Base-by-base conservation (phyloP, 2,797 vertebrate genomes). In the Threskiornis aethiopicus region DNA sequence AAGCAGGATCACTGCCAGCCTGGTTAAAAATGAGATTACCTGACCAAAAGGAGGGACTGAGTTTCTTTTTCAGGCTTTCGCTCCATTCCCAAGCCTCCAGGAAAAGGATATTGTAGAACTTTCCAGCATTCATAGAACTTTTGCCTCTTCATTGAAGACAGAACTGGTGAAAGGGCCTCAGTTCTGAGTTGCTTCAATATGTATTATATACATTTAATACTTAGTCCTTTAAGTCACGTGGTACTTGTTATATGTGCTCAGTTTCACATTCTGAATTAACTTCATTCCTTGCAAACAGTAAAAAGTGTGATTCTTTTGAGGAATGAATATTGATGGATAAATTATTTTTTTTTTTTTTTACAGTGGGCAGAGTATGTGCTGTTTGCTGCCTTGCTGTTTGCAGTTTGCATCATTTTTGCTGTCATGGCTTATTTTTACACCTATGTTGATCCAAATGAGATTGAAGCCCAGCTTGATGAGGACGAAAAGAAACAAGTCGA, bases 331-430 rank as follows among this genome's bases (percentile, higher is more conserved):
- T 75, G 22, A 49, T 83, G 24, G 18, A 42, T 76, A 51, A 64
- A 67, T 49, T 24, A 35, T 21, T 3, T 0, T 3, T 14, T 22
- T 44, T 37, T 54, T 61, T 42, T 37, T 88, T 66, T 67, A 24
- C 96, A 99, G 99, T 99, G 99, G 99, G 98, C 98, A 6, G 99
- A 99, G 84, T 99, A 99, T 9, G 0, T 99, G 79, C 97, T 99
- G 13, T 99, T 99, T 91, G 99, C 99, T 25, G 98, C 97, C 0
- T 98, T 99, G 87, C 96, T 99, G 55, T 81, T 99, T 42, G 98
- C 93, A 5, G 99, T 99, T 75, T 99, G 99, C 16, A 0, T 99
- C 9, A 98, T 99, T 95, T 99, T 99, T 97, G 98, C 99, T 89
- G 25, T 99, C 78, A 99, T 99, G 99, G 99, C 99, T 9, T 96